Conservation (phyloP, 1,140 invertebrate species). For the Microplitis demolitor region DNA sequence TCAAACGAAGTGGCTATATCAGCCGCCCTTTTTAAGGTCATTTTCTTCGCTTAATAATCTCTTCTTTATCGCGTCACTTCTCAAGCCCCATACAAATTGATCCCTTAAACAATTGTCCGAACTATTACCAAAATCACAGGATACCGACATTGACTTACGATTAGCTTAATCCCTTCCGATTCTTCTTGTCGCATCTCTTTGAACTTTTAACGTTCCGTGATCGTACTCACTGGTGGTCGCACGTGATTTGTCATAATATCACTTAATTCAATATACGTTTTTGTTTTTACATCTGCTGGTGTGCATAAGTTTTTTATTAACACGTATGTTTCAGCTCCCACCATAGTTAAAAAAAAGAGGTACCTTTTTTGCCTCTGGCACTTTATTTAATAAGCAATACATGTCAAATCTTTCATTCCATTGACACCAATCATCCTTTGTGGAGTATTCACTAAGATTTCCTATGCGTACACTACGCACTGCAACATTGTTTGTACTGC, state of each 20-base stretch:
- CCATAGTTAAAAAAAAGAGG: background rate
- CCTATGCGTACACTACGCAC: background rate
- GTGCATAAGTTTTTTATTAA: slow-evolving; percentile 10
- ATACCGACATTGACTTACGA: slow-evolving; percentile 25
- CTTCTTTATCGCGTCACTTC: slow-evolving; percentile 32
- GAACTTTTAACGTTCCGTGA: slow-evolving; percentile 21
- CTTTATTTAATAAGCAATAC: background rate
- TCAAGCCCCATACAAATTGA: slow-evolving; percentile 43
- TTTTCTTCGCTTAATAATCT: slow-evolving; percentile 35
- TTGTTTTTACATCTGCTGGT: background rate
- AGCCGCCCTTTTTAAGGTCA: slow-evolving; percentile 34
- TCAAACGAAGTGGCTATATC: slow-evolving; percentile 37
- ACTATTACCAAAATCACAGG: slow-evolving; percentile 40
- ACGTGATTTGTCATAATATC: slow-evolving; percentile 10
- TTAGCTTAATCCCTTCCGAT: background rate
- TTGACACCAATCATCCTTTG: background rate
- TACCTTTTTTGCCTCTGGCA: background rate
- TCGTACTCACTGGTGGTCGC: background rate
- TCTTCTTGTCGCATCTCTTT: slow-evolving; percentile 11
- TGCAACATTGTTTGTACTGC: background rate
- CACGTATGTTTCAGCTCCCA: background rate
- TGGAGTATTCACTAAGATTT: background rate
- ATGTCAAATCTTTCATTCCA: background rate
- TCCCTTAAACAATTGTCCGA: slow-evolving; percentile 40
- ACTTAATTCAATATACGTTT: background rate